phyloP scores from a whole-genome alignment of 2,888 invertebrate species.

The Aricia artaxerxes region DNA sequence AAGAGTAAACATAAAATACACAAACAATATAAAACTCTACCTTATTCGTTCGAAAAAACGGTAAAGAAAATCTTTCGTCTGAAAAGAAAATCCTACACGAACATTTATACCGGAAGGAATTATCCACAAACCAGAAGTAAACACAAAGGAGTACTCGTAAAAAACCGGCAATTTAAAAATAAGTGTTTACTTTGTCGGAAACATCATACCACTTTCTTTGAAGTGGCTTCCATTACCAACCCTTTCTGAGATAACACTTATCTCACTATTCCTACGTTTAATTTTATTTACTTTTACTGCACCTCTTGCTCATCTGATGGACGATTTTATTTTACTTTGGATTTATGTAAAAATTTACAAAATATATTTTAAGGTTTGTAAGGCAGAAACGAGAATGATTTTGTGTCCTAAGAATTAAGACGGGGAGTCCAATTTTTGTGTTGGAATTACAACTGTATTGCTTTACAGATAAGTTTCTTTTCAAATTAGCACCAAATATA shows the following conservation, averaged over 20 bases:
- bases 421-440: no score
- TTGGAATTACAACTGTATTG: no score
- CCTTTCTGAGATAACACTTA: conserved; percentile 54
- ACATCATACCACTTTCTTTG: conserved; percentile 61
- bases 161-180: conserved; percentile 60
- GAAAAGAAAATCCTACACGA: conserved; percentile 38
- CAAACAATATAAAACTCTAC: background rate
- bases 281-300: background rate
- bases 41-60: background rate
- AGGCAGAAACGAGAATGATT: no score
- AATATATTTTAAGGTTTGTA: no score
- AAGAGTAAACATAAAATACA: background rate
- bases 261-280: conserved; percentile 30
- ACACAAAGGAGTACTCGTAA: conserved; percentile 65
- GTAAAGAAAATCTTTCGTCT: conserved; percentile 22
- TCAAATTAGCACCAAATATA: no score
- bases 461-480: no score
- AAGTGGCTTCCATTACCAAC: conserved; percentile 74
- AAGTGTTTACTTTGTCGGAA: conserved; percentile 70
- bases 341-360: background rate
- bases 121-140: conserved; percentile 41
- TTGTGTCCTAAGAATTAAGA: no score
- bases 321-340: background rate
- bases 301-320: background rate
- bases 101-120: conserved; percentile 43